Evolutionary conservation across 2,888 invertebrate species (phyloP), one percentile per base, ranked within the genome.

Genomic region (Dastarcus helophoroides): DNA sequence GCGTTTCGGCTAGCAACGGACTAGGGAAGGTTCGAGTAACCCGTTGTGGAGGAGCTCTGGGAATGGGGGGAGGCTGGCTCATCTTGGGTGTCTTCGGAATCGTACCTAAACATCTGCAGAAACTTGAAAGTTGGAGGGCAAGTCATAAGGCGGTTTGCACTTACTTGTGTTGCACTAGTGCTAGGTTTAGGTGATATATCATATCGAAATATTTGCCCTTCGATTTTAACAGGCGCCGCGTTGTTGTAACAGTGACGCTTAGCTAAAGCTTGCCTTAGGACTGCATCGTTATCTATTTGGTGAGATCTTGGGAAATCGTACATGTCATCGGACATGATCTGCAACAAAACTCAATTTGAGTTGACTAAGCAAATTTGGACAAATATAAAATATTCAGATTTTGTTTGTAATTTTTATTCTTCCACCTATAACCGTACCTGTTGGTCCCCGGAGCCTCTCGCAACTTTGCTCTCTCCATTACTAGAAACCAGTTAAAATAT

Each of bases 241-340:
- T 76, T 76, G 29, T 69, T 67, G 45, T 76, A 75, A 42, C 68
- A 71, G 50, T 74, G 73, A 31, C 67, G 58, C 14, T 57, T 48
- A 7, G 50, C 48, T 19, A 54, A 41, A 2, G 53, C 51, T 24
- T 47, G 45, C 7, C 50, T 41, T 15, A 42, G 48, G 3, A 46
- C 43, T 47, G 50, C 40, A 13, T 57, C 56, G 16, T 36, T 50
- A 33, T 60, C 62, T 26, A 57, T 48, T 49, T 73, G 69, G 54
- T 77, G 76, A 14, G 76, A 76, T 39, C 79, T 67, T 10, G 79
- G 79, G 58, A 79, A 76, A 53, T 81, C 80, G 46, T 79, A 79
- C 49, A 71, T 67, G 35, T 71, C 76, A 48, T 76, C 75, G 3
- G 48, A 50, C n/a, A 33, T 7, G 9, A 29, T 10, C 16, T 26